Evolutionary conservation across 2,888 invertebrate genomes (phyloP).

Genomic region (Dendrolimus pini): DNA sequence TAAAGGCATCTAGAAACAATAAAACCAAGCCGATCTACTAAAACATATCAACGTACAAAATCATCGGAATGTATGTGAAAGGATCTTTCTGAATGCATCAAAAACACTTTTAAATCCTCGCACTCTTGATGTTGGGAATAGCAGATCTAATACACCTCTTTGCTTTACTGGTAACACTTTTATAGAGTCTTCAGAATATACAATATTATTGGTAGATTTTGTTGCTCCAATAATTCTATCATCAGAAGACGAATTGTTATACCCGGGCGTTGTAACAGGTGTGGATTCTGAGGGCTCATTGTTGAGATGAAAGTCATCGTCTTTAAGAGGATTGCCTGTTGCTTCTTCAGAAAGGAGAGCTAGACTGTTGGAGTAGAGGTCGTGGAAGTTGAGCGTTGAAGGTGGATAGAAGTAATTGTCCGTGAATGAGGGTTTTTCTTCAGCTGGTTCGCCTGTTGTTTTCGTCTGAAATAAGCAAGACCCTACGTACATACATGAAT

Average conservation of each 20-base stretch:
- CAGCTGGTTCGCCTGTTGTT: constrained; percentile 24
- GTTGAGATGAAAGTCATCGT: constrained; percentile 25
- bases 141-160: constrained; percentile 46
- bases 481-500: not conserved
- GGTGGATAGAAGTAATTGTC: constrained; percentile 23
- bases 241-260: constrained; percentile 2
- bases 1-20: too few species aligned
- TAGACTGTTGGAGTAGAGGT: constrained; percentile 35
- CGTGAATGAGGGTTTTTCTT: constrained; percentile 25
- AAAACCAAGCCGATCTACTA: too few species aligned
- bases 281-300: constrained; percentile 23
- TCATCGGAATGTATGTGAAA: constrained; percentile 42
- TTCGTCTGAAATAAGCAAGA: constrained; percentile 23
- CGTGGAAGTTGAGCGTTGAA: constrained; percentile 36
- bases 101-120: constrained; percentile 44
- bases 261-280: constrained; percentile 25
- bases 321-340: constrained; percentile 4
- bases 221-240: not conserved
- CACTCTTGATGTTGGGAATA: constrained; percentile 47
- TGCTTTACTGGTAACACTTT: constrained; percentile 30
- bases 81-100: constrained; percentile 34
- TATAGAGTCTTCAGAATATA: constrained; percentile 10
- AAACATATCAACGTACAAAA: too few species aligned
- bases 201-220: constrained; percentile 6
- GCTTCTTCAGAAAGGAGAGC: constrained; percentile 22